A percentile compares a stretch with the other conserved stretches of the same genome.
Conservation (phyloP, 2,888 invertebrate species). For the Leptura quadrifasciata region DNA sequence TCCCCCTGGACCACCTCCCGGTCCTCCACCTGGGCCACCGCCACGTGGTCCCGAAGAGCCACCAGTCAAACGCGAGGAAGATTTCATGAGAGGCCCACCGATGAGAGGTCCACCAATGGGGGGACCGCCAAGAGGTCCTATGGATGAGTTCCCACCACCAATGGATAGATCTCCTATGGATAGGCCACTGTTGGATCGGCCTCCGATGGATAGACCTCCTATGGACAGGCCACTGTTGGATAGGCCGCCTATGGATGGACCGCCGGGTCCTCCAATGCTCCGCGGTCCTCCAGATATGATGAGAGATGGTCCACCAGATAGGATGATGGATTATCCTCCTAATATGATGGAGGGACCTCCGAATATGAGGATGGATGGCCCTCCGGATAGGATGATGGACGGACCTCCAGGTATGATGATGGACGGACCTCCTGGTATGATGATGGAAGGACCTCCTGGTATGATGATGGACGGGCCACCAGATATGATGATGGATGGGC, state of each 20-base stretch:
- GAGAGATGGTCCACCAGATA: conserved; percentile 36
- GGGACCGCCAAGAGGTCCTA: conserved; percentile 13
- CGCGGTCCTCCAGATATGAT: conserved; percentile 44
- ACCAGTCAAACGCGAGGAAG: conserved; percentile 16
- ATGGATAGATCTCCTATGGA: background rate
- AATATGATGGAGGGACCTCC: conserved; percentile 35
- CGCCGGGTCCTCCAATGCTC: conserved; percentile 26
- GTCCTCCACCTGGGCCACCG: background rate
- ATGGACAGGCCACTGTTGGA: background rate
- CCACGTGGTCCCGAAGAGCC: conserved; percentile 9
- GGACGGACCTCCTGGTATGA: conserved; percentile 48
- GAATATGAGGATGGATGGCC: conserved; percentile 34
- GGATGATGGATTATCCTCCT: conserved; percentile 29
- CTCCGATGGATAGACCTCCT: background rate
- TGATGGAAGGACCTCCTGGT: conserved; percentile 43
- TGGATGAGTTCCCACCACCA: conserved; percentile 17
- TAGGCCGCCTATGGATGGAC: conserved; percentile 21
- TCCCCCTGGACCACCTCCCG: background rate
- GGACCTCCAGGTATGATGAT: conserved; percentile 40
- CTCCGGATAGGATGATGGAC: conserved; percentile 41
- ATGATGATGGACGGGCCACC: conserved; percentile 40
- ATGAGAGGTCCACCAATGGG: conserved; percentile 12
- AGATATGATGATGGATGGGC: conserved; percentile 39
- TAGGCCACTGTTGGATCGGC: background rate
- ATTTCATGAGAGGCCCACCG: conserved; percentile 19